Evolutionary conservation across 1,140 invertebrate species (phyloP).

Genomic region (Anastatus disparis): DNA sequence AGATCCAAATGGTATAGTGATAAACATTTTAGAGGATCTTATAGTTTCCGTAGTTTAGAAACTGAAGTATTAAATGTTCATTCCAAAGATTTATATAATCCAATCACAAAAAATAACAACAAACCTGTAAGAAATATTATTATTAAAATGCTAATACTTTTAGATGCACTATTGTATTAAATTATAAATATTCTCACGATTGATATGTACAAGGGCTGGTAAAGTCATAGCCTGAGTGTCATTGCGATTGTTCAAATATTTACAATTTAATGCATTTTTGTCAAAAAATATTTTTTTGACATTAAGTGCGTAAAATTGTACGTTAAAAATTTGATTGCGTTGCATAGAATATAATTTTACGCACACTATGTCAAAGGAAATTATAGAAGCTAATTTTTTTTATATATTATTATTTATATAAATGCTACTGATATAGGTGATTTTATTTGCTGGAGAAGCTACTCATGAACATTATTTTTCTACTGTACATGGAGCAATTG

Average conservation of each 20-base stretch:
- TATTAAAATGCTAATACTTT: constrained; percentile 5
- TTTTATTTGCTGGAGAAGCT: constrained; percentile 81
- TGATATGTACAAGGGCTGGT: no score
- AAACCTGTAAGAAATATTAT: constrained; percentile 50
- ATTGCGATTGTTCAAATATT: no score
- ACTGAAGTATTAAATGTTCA: constrained; percentile 52
- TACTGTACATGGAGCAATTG: constrained; percentile 84
- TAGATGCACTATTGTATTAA: constrained; percentile 9
- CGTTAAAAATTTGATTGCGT: no score
- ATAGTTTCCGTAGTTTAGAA: constrained; percentile 74
- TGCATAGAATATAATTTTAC: no score
- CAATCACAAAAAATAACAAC: constrained; percentile 47
- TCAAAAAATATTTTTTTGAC: no score
- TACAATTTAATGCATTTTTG: no score
- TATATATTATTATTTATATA: constrained; percentile 29
- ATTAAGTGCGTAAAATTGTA: no score
- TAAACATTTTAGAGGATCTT: constrained; percentile 75
- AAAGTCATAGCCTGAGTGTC: no score
- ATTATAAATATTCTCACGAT: no score
- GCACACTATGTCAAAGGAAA: no score
- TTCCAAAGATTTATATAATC: constrained; percentile 50
- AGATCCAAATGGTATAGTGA: constrained; percentile 78
- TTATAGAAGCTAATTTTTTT: constrained; percentile 2
- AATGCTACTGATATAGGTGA: no score
- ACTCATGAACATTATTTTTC: constrained; percentile 76